phyloP scores from a whole-genome alignment of 2,797 vertebrate species.

The Tokudaia muenninki region DNA sequence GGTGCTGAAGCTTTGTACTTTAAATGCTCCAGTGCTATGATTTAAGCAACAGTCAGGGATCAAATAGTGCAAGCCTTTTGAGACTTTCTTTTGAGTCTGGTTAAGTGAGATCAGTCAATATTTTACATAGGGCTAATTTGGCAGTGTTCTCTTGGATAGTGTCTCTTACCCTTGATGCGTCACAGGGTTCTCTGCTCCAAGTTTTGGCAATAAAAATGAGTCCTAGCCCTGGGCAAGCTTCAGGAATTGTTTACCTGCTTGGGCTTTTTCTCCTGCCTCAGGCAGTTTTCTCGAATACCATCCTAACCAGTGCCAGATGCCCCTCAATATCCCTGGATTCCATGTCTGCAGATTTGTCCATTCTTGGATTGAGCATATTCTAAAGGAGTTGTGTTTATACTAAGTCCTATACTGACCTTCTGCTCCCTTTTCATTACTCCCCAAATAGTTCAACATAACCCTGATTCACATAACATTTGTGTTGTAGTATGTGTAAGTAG shows the following conservation, averaged over 20 bases:
- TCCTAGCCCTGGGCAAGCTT: background rate
- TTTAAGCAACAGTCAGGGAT: background rate
- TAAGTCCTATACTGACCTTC: background rate
- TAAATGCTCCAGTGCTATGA: background rate
- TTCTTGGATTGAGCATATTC: background rate
- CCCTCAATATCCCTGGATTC: background rate
- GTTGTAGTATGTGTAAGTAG: background rate
- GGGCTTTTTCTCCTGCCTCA: background rate
- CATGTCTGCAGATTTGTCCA: background rate
- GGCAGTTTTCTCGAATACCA: background rate
- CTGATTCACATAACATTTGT: background rate
- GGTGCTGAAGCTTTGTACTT: background rate
- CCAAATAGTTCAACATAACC: background rate
- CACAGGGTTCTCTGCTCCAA: background rate
- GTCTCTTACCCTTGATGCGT: background rate
- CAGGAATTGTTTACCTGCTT: background rate
- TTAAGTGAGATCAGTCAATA: background rate
- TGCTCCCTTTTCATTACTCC: background rate
- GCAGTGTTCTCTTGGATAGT: background rate
- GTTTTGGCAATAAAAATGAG: background rate
- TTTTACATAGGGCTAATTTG: background rate
- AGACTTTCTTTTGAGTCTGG: background rate
- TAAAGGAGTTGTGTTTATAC: background rate
- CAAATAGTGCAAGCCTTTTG: background rate
- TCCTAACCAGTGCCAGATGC: background rate